Evolutionary conservation across 2,797 vertebrate genomes (phyloP), one percentile per base, ranked within the genome.

Genomic region (Spinibarbus caldwelli): DNA sequence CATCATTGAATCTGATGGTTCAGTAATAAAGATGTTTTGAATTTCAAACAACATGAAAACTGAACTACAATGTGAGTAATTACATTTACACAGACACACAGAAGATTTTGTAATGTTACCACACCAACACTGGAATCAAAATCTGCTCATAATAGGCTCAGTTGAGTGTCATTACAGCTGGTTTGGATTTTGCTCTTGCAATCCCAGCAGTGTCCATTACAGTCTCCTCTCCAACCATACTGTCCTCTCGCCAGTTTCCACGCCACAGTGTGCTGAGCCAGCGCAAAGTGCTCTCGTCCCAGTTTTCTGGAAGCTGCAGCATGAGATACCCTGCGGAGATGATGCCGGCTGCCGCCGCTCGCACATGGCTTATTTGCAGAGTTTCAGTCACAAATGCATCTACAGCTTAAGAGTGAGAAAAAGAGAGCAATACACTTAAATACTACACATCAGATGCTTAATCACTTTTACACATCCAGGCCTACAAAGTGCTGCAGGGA

Each of bases 231-330:
- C 78, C 81, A 36, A 77, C 8, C 17, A 78, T 26, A 31, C 84
- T 78, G n/a, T 90, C 88, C 62, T 85, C 87, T 57, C 82, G 31
- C 80, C 84, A 88, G 34, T 82, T 67, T 83, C 85, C 87, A 57
- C 59, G 83, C 89, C 90, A 90, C 52, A 91, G 62, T 38, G 85
- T 57, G 57, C 82, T 86, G 54, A 90, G 70, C 77, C 87, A 90
- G 41, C 62, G 73, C 41, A 87, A 49, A 29, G 66, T 81, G 36
- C 72, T 83, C 68, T 92, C 90, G 11, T 91, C 90, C 92, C 92
- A 93, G 72, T 89, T 83, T 78, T 91, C 90, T 4, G 91, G 92
- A 19, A 93, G 88, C 83, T 90, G 84, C 75, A 93, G 86, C 82
- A 93, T 59, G 26, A 93, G 82, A 59, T 90, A 92, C 4, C 89